Evolutionary conservation across 37 sponge, comb jelly and placozoan genomes (phyloP), one percentile per base, ranked within the genome.

Genomic region (Crambe crambe): DNA sequence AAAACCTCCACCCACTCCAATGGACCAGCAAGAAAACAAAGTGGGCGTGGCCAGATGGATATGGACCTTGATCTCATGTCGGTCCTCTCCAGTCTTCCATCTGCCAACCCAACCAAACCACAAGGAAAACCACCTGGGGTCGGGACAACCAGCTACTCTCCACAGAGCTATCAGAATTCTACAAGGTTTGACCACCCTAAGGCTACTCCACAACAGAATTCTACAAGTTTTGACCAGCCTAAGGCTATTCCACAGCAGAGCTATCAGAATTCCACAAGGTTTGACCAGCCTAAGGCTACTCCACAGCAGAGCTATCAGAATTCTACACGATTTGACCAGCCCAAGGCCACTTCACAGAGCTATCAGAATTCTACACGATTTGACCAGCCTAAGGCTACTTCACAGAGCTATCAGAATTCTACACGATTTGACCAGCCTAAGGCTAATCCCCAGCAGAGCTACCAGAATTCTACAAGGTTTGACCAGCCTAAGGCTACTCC

Each of bases 41-140:
- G 31, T 65, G 27, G 32, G 9, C 31, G 66, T 30, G 35, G 66
- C 15, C 66, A 65, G 10, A 12, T 12, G 12, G 66, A 65, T 34
- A 29, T 65, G 34, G 66, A 65, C 66, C 66, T 65, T 65, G 66
- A 31, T 34, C 66, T 65, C 31, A 65, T 34, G 12, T 65, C 66
- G 15, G 66, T 65, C 35, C 35, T 65, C 2, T 65, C 66, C 27
- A 65, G 66, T 30, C 35, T 65, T 26, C 66, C 66, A 34, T 65
- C 66, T 34, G 66, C 66, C 30, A 65, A 65, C 32, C 66, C 35
- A 2, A 12, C 66, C 15, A 65, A 31, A 31, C 3, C 3, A 2
- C 32, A 30, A 30, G 30, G 35, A 32, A 65, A 31, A 26, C 51
- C 51, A 47, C 10, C 51, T 61, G 5, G 15, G 6, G 5, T 8